Evolutionary conservation across 2,888 invertebrate genomes (phyloP).

Genomic region (Lasioglossum vierecki): DNA sequence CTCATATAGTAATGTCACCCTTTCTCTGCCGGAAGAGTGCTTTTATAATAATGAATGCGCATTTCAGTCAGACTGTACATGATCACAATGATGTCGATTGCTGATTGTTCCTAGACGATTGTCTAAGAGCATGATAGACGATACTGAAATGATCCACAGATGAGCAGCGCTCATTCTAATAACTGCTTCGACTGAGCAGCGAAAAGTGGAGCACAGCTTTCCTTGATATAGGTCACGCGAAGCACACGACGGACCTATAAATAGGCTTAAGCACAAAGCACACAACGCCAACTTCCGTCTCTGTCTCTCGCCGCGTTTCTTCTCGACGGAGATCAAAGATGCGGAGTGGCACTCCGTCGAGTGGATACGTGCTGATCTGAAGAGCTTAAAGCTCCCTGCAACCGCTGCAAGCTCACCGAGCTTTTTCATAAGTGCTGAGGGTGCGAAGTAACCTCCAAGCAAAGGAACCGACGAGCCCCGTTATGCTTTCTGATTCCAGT

Average conservation of each 20-base stretch:
- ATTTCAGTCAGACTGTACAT: neutral
- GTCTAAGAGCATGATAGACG: neutral
- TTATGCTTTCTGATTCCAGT: neutral
- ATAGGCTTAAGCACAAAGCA: conserved; percentile 52
- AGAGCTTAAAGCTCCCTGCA: conserved; percentile 41
- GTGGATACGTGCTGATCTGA: conserved; percentile 50
- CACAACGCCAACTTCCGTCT: conserved; percentile 35
- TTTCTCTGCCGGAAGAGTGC: too few relatives aligned
- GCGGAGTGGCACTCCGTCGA: conserved; percentile 50
- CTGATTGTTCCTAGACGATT: too few relatives aligned
- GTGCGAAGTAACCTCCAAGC: neutral
- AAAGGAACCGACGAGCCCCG: neutral
- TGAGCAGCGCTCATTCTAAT: neutral
- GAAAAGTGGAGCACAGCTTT: conserved; percentile 25
- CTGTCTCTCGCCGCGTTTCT: conserved; percentile 38
- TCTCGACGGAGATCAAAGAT: conserved; percentile 61
- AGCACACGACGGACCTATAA: conserved; percentile 43
- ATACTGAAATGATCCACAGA: neutral
- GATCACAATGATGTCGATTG: neutral
- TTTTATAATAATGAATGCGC: too few relatives aligned
- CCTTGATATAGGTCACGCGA: conserved; percentile 31
- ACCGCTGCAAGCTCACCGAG: neutral
- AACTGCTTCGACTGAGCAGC: neutral
- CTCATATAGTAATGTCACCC: too few relatives aligned
- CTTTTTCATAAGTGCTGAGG: conserved; percentile 6